These are phyloP conservation scores for Echeneis naucrates DNA, from an alignment of 2,797 vertebrate species.

Conservation along the genomic window DNA sequence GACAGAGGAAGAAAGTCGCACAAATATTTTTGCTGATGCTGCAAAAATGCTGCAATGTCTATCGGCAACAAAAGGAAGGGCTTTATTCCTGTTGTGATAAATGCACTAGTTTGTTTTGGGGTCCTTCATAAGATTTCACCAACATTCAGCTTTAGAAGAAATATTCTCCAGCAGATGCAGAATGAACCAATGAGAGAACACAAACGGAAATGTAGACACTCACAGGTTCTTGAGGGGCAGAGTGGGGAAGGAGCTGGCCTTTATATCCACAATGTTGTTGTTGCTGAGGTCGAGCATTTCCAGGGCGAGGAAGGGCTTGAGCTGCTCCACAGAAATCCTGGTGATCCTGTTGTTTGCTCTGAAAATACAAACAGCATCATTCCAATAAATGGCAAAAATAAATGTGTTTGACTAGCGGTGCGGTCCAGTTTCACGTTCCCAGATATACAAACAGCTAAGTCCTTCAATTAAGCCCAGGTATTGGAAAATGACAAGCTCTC, in stretches of 20 bases:
- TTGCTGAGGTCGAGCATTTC: slow-evolving; percentile 95
- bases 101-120: not conserved
- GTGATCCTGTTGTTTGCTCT: slow-evolving; percentile 94
- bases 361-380: slow-evolving; percentile 79
- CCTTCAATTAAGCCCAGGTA: slow-evolving; percentile 67
- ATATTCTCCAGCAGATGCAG: not conserved
- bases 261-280: slow-evolving; percentile 91
- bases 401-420: slow-evolving; percentile 51
- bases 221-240: slow-evolving; percentile 93
- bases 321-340: slow-evolving; percentile 85
- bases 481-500: slow-evolving; percentile 59
- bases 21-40: not conserved
- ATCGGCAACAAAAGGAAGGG: not conserved
- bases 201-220: slow-evolving; percentile 72
- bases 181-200: not conserved
- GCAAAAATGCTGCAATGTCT: not conserved
- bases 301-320: slow-evolving; percentile 86
- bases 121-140: not conserved
- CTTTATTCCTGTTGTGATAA: not conserved
- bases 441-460: slow-evolving; percentile 59
- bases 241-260: slow-evolving; percentile 86
- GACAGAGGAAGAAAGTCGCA: not conserved
- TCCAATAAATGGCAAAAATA: slow-evolving; percentile 72
- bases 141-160: not conserved
- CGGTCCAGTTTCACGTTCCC: slow-evolving; percentile 53